Percentiles rank a stretch among this genome's conserved stretches.
Conservation (phyloP, 1,140 invertebrate species). For the Drosophila virilis region DNA sequence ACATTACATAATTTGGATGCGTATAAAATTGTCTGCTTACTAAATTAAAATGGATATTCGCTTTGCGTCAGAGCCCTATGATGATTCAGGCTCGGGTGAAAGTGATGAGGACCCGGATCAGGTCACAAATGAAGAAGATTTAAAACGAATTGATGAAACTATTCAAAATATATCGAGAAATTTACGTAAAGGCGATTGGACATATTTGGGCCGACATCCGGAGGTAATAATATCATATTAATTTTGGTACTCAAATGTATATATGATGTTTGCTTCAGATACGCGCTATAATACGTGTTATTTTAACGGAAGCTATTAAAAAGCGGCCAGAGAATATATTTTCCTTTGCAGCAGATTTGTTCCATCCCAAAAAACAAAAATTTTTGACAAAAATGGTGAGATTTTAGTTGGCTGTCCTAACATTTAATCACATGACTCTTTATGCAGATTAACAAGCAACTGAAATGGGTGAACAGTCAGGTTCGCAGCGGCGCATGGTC, state of each 20-base stretch:
- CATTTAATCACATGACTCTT: neutral
- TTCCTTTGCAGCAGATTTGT: conserved; percentile 37
- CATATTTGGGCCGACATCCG: conserved; percentile 46
- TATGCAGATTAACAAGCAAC: conserved; percentile 58
- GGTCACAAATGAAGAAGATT: conserved; percentile 8
- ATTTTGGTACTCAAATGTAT: too few species aligned
- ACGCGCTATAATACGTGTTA: conserved; percentile 59
- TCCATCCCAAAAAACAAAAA: conserved; percentile 16
- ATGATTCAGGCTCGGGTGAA: neutral
- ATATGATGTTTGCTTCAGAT: conserved; percentile 10
- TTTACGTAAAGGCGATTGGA: conserved; percentile 50
- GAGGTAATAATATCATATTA: conserved; percentile 22
- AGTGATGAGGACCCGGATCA: neutral
- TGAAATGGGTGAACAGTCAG: conserved; percentile 48
- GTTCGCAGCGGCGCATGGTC: conserved; percentile 21
- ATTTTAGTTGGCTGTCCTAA: too few species aligned
- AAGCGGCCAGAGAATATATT: conserved; percentile 25
- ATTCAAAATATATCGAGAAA: conserved; percentile 39
- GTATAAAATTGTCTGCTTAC: neutral
- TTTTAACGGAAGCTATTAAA: conserved; percentile 44
- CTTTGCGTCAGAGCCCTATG: neutral
- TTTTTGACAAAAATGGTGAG: conserved; percentile 30
- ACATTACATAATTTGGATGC: neutral
- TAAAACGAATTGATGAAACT: conserved; percentile 41
- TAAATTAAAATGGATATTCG: conserved; percentile 17